Base-by-base conservation (phyloP, 2,797 vertebrate species). In the Brachymystax lenok region DNA sequence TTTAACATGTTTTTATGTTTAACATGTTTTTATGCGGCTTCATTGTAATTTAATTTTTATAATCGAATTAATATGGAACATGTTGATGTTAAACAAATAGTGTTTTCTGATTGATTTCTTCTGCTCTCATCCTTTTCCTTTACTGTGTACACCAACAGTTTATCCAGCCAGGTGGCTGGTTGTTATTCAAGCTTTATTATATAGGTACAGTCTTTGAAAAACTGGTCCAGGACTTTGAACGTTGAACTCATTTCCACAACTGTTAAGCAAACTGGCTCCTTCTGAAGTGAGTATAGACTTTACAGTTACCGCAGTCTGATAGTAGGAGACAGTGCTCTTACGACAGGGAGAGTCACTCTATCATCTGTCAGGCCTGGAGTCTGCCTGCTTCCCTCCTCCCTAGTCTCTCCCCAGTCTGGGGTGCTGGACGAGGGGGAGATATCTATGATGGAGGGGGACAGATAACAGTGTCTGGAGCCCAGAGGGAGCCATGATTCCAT, bases 311-410 rank as follows among this genome's bases (percentile, higher is more conserved):
- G 76, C 76, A 76, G 74, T 74, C 61, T 82, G 85, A 87, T 86
- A 84, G 80, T 78, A 66, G 69, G 77, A 90, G 83, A 86, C 83
- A 74, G 77, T 46, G 80, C 78, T 88, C 82, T 82, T 76, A 76
- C 54, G 78, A 86, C 67, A 82, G 70, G 74, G 77, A 75, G 75
- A 83, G 75, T 81, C 84, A 79, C 81, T 91, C 82, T 75, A 84
- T 90, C 88, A 88, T 83, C 33, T 70, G 46, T 88, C 86, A 89
- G 87, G 77, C 16, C 59, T 81, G 87, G 89, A 89, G 88, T 80
- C 91, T 83, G 74, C 74, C 72, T 76, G 80, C 77, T 83, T 87
- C 85, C 89, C 84, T 85, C 51, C 76, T 80, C 73, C 72, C 73
- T 68, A 7, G 64, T 19, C 70, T 82, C 70, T 82, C 70, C 54